Evolutionary conservation across 2,888 invertebrate genomes (phyloP).

Genomic region (Thereva nobilitata): DNA sequence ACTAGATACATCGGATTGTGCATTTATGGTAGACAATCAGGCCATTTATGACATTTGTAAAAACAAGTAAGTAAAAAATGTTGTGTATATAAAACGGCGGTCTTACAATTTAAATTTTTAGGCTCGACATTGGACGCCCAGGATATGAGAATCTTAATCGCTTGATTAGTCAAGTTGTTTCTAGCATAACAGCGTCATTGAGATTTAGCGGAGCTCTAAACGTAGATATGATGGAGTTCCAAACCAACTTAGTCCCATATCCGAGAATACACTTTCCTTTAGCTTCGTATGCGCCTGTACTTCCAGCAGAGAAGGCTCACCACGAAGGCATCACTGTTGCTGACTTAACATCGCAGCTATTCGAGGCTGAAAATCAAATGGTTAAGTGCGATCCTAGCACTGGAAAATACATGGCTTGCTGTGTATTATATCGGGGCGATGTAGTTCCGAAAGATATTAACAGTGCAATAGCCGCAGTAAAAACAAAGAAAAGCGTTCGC

Average conservation of each 20-base stretch:
- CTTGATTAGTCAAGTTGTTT: conserved; percentile 71
- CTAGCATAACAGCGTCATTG: conserved; percentile 80
- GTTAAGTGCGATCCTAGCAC: conserved; percentile 79
- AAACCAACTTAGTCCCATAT: conserved; percentile 89
- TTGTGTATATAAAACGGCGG: background rate
- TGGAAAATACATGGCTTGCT: conserved; percentile 89
- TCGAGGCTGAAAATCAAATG: conserved; percentile 86
- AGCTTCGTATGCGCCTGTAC: conserved; percentile 73
- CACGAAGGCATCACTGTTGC: conserved; percentile 75
- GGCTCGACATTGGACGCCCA: conserved; percentile 66
- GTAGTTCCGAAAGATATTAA: conserved; percentile 90
- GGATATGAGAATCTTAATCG: conserved; percentile 72
- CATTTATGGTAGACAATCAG: conserved; percentile 91
- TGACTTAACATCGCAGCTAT: conserved; percentile 83
- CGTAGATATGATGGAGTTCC: conserved; percentile 87
- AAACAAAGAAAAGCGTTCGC: conserved; percentile 74
- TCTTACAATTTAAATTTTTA: conserved; percentile 26
- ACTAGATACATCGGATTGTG: conserved; percentile 80
- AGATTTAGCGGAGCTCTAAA: conserved; percentile 84
- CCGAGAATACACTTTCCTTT: conserved; percentile 89
- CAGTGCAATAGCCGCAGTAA: conserved; percentile 77
- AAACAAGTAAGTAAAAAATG: conserved; percentile 59
- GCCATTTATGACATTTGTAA: conserved; percentile 89
- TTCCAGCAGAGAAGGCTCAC: conserved; percentile 73
- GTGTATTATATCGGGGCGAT: conserved; percentile 84